Conservation (phyloP, 2,113 vertebrate genomes). For the Antennarius striatus region DNA sequence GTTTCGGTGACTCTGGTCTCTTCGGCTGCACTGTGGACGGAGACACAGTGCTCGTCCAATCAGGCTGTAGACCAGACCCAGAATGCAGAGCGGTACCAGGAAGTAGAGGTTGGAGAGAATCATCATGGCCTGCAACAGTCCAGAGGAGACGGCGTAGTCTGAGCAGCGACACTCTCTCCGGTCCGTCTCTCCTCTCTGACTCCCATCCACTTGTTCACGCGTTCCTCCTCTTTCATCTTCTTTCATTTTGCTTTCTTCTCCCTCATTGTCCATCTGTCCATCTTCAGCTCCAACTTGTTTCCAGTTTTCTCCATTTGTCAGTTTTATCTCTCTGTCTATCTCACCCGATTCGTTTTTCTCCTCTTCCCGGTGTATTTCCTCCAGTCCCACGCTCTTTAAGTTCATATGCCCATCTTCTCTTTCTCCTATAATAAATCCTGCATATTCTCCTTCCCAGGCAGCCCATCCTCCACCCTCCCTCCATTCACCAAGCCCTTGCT, state of each 20-base stretch:
- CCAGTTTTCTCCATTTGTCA: neutral
- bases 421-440: slow-evolving; percentile 20
- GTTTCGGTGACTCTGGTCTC: slow-evolving; percentile 74
- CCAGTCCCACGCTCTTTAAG: slow-evolving; percentile 1
- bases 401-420: slow-evolving; percentile 19
- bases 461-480: slow-evolving; percentile 46
- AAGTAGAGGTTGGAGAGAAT: slow-evolving; percentile 83
- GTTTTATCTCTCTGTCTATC: slow-evolving; percentile 14
- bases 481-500: slow-evolving; percentile 40
- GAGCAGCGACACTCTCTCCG: slow-evolving; percentile 78
- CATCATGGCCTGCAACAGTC: slow-evolving; percentile 80
- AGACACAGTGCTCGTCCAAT: slow-evolving; percentile 78
- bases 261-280: slow-evolving; percentile 4
- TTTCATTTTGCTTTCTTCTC: slow-evolving; percentile 48
- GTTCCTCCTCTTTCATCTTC: slow-evolving; percentile 60
- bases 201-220: neutral
- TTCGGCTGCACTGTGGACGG: slow-evolving; percentile 66
- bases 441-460: slow-evolving; percentile 40
- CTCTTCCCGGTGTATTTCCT: slow-evolving; percentile 17
- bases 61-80: slow-evolving; percentile 78
- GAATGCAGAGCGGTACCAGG: slow-evolving; percentile 75
- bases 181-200: slow-evolving; percentile 16
- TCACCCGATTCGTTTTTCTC: slow-evolving; percentile 3
- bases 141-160: slow-evolving; percentile 70
- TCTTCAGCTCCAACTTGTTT: slow-evolving; percentile 9